phyloP scores from a whole-genome alignment of 2,113 vertebrate species.

The Podiceps cristatus region DNA sequence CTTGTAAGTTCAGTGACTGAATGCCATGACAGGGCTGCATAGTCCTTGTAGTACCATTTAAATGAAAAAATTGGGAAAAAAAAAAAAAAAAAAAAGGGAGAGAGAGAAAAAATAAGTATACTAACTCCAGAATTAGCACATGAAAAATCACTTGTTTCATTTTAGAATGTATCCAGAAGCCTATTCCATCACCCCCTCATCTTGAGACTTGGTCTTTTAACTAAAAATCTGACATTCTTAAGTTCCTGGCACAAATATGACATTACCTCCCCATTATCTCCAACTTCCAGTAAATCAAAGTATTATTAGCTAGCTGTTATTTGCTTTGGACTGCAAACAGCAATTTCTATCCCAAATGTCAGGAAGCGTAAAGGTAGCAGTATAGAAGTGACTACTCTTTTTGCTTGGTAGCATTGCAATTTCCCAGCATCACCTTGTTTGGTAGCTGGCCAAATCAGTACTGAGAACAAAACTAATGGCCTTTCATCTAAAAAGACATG shows the following conservation, averaged over 20 bases:
- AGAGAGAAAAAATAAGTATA: background rate
- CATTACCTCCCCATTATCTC: background rate
- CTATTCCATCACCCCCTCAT: background rate
- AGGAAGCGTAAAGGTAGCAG: background rate
- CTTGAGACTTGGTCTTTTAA: background rate
- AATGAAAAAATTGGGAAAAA: background rate
- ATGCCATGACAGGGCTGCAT: background rate
- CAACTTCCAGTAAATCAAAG: background rate
- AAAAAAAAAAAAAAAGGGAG: background rate
- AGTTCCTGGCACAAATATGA: background rate
- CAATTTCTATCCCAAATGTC: background rate
- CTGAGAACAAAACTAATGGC: background rate
- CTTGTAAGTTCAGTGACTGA: background rate
- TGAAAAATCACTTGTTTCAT: background rate
- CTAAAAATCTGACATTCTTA: background rate
- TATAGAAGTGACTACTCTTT: background rate
- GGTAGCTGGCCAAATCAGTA: background rate
- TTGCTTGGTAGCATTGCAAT: background rate
- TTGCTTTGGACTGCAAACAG: background rate
- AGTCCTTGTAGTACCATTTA: background rate
- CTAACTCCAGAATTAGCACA: background rate
- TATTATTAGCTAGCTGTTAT: background rate
- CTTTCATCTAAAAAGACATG: background rate
- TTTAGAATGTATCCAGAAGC: background rate
- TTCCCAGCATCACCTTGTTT: background rate